phyloP scores from a whole-genome alignment of 2,888 invertebrate genomes.

The Panopea generosa region DNA sequence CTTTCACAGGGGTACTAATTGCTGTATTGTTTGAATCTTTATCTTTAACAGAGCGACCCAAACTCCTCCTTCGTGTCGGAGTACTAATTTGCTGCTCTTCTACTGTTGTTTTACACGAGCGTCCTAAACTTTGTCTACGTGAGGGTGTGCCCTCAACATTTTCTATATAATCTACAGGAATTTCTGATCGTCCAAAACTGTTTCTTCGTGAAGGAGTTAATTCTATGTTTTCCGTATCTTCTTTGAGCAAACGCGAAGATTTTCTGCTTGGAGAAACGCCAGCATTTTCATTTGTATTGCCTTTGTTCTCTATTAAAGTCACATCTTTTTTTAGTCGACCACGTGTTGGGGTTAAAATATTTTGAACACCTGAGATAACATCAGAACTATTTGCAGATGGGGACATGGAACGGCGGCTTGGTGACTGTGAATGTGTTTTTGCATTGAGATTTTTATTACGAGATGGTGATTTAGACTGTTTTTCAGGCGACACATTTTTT shows the following conservation, averaged over 20 bases:
- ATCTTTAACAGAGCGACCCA: conserved; percentile 2
- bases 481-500: not conserved
- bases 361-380: not conserved
- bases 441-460: conserved; percentile 37
- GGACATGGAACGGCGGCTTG: not conserved
- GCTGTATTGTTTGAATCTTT: too few species aligned
- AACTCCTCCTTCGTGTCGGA: conserved; percentile 38
- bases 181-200: conserved; percentile 44
- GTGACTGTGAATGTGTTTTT: not conserved
- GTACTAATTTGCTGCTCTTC: conserved; percentile 13
- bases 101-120: conserved; percentile 4
- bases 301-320: conserved; percentile 6
- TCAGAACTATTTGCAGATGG: conserved; percentile 2
- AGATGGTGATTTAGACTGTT: conserved; percentile 14
- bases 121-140: conserved; percentile 22
- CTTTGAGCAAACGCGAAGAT: conserved; percentile 13
- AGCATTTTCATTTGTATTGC: conserved; percentile 9
- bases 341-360: conserved; percentile 5
- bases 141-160: conserved; percentile 27
- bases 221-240: not conserved
- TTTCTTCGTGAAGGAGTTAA: conserved; percentile 7
- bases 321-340: conserved; percentile 13
- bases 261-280: conserved; percentile 34
- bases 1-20: not conserved
- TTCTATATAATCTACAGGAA: conserved; percentile 32